These are phyloP conservation scores for Nicator chloris DNA, from an alignment of 2,113 vertebrate genomes.

Conservation along the genomic window DNA sequence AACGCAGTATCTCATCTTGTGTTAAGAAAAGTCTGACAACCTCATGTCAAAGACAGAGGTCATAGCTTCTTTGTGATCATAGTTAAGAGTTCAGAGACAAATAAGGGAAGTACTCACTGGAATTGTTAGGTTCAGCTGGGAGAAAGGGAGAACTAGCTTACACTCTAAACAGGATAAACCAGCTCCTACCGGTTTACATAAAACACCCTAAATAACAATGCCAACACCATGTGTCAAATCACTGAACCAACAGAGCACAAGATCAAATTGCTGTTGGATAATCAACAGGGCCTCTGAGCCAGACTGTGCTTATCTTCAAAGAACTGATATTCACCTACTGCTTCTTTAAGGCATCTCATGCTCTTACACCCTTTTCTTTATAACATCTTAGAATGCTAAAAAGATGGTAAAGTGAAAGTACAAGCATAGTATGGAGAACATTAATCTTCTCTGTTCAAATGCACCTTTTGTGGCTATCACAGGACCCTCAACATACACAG, in stretches of 20 bases:
- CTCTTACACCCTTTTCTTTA: not conserved
- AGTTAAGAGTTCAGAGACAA: not conserved
- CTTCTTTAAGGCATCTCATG: not conserved
- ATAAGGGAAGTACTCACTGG: not conserved
- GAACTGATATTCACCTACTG: not conserved
- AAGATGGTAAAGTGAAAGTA: not conserved
- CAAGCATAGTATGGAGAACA: not conserved
- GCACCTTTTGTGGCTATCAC: not conserved
- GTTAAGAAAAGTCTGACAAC: not conserved
- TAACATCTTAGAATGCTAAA: not conserved
- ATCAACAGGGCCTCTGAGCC: not conserved
- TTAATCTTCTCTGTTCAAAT: not conserved
- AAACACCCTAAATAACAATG: conserved; percentile 8
- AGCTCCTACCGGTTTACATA: conserved; percentile 22
- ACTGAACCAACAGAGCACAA: not conserved
- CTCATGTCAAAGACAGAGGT: not conserved
- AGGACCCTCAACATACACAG: not conserved
- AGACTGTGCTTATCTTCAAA: not conserved
- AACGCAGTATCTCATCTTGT: not conserved
- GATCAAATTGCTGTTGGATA: conserved; percentile 20
- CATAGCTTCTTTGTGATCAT: not conserved
- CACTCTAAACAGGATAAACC: conserved; percentile 45
- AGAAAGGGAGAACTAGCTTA: not conserved
- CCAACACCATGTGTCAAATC: not conserved
- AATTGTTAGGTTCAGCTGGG: not conserved